Evolutionary conservation across 2,113 vertebrate species (phyloP), one percentile per base, ranked within the genome.

Genomic region (Oreotrochilus melanogaster): DNA sequence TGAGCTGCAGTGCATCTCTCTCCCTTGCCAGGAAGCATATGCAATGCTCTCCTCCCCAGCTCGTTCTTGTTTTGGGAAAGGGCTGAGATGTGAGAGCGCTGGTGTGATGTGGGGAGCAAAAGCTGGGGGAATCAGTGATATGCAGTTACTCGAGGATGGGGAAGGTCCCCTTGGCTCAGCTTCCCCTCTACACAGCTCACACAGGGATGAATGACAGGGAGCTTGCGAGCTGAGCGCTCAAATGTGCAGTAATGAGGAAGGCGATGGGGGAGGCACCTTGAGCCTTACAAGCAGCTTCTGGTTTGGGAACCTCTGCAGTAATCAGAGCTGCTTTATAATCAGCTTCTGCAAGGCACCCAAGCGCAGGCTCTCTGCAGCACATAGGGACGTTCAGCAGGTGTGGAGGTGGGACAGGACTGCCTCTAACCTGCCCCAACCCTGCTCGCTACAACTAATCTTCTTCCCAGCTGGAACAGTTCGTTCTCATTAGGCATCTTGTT

Each of bases 161-260:
- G 51, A 83, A 76, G 28, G 42, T 83, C 60, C 51, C 67, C 60
- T 86, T 86, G 7, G 2, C 79, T 23, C 82, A 73, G 31, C 54
- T 93, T 42, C 56, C 88, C 56, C 9, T 2, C 58, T 9, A 13
- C 71, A 19, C 22, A 58, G 56, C 58, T 93, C 78, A 50, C 3
- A 3, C 54, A 9, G 9, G 9, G 72, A 42, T 58, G 72, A 90
- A 88, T 88, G 75, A 69, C 62, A 39, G 60, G 31, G 31, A 76
- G 33, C 67, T 43, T n/a, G 54, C 0, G 6, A 80, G 72, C n/a
- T 0, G 1, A 62, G 82, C 1, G 4, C 57, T 24, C 5, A 13
- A 61, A 65, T 16, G 58, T 6, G 37, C 17, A 72, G 31, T 88
- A 76, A 93, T 30, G 79, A 90, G 67, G 79, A 78, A 51, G 86